A percentile compares a stretch with the other conserved stretches of the same genome.
Evolutionary conservation across 2,113 vertebrate genomes (phyloP).

Genomic region (Nasalis larvatus): DNA sequence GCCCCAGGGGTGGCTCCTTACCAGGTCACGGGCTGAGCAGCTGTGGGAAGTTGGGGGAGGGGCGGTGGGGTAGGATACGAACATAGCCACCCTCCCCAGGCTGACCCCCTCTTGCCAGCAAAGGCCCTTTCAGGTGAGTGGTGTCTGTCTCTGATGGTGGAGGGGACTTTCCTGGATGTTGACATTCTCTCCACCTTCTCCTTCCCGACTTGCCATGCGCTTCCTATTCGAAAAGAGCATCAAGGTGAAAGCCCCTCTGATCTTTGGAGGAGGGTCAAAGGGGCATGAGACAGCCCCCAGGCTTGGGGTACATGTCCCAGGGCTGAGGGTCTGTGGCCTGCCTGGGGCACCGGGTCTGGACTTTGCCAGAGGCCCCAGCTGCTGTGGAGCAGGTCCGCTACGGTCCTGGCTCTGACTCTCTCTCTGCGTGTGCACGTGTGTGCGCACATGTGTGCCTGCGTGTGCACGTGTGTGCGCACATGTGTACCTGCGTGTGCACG

Average conservation of each 20-base stretch:
- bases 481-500: accelerated
- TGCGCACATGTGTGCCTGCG: accelerated
- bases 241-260: not conserved
- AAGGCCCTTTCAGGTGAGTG: not conserved
- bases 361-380: constrained; percentile 52
- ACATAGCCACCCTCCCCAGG: accelerated
- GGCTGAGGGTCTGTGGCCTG: constrained; percentile 18
- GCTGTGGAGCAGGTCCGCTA: not conserved
- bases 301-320: not conserved
- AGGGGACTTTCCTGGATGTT: not conserved
- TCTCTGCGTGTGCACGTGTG: not conserved
- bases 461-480: accelerated
- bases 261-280: accelerated
- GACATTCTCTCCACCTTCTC: not conserved
- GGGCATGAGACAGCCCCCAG: not conserved
- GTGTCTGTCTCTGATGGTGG: not conserved
- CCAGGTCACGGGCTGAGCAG: not conserved
- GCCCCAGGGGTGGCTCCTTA: not conserved
- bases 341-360: constrained; percentile 16
- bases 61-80: not conserved
- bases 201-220: accelerated
- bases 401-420: constrained; percentile 8
- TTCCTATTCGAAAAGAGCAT: not conserved
- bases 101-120: not conserved
- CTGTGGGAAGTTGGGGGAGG: no score